Percentiles rank a stretch among this genome's conserved stretches.
phyloP scores from a whole-genome alignment of 1,140 invertebrate species.

The Luehdorfia chinensis region DNA sequence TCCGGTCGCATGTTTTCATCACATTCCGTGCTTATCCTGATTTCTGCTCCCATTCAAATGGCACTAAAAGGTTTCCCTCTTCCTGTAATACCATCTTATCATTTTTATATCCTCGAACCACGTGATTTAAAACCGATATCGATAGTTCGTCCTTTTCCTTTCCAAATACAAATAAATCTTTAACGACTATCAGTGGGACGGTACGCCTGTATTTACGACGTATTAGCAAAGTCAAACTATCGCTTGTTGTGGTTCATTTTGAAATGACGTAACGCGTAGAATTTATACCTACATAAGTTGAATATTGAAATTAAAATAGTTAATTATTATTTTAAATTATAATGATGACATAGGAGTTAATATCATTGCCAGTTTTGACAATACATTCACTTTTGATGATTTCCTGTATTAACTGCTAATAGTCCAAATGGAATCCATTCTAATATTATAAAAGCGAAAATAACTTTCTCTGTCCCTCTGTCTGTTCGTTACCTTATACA shows the following conservation, averaged over 20 bases:
- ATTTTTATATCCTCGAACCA: constrained; percentile 46
- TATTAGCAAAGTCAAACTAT: constrained; percentile 4
- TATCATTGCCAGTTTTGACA: no score
- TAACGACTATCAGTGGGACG: constrained; percentile 4
- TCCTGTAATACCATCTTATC: constrained; percentile 43
- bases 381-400: no score
- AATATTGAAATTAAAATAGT: no score
- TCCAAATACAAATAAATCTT: constrained; percentile 16
- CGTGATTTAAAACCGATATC: constrained; percentile 27
- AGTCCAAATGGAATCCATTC: no score
- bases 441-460: no score
- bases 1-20: constrained; percentile 36
- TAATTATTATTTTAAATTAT: no score
- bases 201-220: constrained; percentile 12
- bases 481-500: no score
- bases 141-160: constrained; percentile 1
- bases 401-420: no score
- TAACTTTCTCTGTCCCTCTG: no score
- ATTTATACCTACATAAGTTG: no score
- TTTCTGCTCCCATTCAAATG: constrained; percentile 20
- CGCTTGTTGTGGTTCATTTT: neutral
- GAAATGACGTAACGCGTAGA: neutral
- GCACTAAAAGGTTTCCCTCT: constrained; percentile 33
- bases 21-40: constrained; percentile 32
- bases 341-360: no score